phyloP scores from a whole-genome alignment of 2,113 vertebrate genomes.

The Oenanthe melanoleuca region DNA sequence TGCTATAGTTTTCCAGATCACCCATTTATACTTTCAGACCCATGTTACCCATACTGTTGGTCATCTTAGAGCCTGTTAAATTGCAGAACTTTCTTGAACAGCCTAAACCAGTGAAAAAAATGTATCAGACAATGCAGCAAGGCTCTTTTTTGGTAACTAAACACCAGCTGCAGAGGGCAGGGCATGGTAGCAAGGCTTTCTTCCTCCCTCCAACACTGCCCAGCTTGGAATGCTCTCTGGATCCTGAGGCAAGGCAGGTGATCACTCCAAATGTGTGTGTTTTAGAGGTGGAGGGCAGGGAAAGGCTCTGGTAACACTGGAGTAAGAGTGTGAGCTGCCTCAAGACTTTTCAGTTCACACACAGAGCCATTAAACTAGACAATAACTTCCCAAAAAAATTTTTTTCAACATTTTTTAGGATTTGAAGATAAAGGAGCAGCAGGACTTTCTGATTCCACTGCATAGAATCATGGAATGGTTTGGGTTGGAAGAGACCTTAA shows the following conservation, averaged over 20 bases:
- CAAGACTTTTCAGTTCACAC: neutral
- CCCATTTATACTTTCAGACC: neutral
- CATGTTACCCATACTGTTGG: neutral
- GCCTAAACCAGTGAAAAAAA: neutral
- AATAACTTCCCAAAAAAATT: fast-evolving
- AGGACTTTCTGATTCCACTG: neutral
- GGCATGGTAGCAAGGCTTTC: neutral
- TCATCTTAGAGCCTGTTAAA: neutral
- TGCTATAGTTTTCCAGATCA: neutral
- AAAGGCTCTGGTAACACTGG: neutral
- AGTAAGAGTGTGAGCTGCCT: neutral
- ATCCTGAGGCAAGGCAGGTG: neutral
- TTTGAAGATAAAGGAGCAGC: neutral
- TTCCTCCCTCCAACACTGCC: neutral
- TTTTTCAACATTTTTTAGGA: fast-evolving
- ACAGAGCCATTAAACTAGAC: neutral
- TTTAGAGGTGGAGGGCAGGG: neutral
- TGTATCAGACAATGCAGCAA: fast-evolving
- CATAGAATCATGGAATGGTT: neutral
- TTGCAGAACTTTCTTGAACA: neutral
- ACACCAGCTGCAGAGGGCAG: neutral
- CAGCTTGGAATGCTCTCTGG: neutral
- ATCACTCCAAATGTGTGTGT: neutral
- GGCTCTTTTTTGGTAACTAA: neutral
- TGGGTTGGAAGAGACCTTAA: neutral